phyloP scores from a whole-genome alignment of 2,113 vertebrate species.

The Silurus meridionalis region DNA sequence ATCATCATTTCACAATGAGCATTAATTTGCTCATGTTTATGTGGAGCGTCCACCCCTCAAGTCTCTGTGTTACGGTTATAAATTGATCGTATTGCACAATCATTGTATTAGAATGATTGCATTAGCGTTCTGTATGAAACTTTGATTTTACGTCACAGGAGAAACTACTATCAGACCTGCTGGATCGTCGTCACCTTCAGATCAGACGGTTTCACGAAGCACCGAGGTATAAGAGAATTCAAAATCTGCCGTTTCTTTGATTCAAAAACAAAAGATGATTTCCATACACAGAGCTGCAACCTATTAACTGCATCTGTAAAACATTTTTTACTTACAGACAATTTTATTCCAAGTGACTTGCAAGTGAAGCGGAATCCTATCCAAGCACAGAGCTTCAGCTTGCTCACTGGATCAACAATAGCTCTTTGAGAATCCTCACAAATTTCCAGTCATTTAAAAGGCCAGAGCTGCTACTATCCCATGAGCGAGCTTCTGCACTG shows the following conservation, averaged over 20 bases:
- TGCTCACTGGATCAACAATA: neutral
- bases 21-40: neutral
- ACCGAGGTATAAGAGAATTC: neutral
- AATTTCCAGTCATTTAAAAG: neutral
- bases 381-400: neutral
- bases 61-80: neutral
- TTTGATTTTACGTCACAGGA: neutral
- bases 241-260: constrained; percentile 11
- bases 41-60: neutral
- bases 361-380: constrained; percentile 5
- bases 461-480: neutral
- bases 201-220: neutral
- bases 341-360: constrained; percentile 8
- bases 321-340: neutral
- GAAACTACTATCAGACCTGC: neutral
- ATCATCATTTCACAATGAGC: no score
- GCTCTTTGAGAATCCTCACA: neutral
- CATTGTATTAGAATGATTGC: neutral
- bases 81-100: neutral
- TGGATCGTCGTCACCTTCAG: neutral
- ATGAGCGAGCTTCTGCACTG: neutral
- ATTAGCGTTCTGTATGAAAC: neutral
- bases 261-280: constrained; percentile 17
- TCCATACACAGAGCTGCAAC: constrained; percentile 10
- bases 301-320: constrained; percentile 16